These are phyloP conservation scores for Dunckerocampus dactyliophorus DNA, from an alignment of 2,113 vertebrate genomes.

Conservation along the genomic window DNA sequence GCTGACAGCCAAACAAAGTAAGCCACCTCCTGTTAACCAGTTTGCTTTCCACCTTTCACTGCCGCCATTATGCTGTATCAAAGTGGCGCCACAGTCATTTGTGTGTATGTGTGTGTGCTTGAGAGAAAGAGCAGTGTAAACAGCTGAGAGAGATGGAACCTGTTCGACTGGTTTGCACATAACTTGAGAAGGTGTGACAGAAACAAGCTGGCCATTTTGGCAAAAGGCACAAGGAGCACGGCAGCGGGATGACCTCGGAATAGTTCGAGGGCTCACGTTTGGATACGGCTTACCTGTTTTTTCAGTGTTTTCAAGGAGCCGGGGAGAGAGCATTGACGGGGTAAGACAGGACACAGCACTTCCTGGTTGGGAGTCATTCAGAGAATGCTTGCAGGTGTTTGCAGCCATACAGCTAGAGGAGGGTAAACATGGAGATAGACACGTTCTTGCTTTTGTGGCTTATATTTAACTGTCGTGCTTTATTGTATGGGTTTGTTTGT, in stretches of 20 bases:
- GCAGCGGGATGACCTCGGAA: conserved; percentile 16
- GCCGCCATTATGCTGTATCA: conserved; percentile 20
- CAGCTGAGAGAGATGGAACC: conserved; percentile 53
- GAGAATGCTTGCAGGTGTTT: neutral
- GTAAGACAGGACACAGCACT: neutral
- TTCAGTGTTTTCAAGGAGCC: conserved; percentile 10
- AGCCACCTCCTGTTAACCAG: neutral
- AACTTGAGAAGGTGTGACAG: conserved; percentile 75
- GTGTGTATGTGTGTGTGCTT: conserved; percentile 23
- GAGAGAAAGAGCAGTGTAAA: conserved; percentile 44
- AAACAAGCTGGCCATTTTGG: conserved; percentile 58
- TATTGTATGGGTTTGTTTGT: too few species aligned
- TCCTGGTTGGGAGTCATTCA: neutral
- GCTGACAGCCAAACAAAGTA: neutral
- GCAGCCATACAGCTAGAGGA: neutral
- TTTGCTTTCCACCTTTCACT: conserved; percentile 12
- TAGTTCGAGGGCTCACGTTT: neutral
- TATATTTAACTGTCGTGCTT: too few species aligned
- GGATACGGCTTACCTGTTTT: conserved; percentile 17
- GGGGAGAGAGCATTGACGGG: neutral
- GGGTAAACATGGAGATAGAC: neutral
- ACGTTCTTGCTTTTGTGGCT: too few species aligned
- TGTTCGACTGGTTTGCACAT: conserved; percentile 70
- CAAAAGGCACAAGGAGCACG: conserved; percentile 21
- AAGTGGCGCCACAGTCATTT: conserved; percentile 17